phyloP scores from a whole-genome alignment of 1,140 invertebrate species.

The Platyura marginata region DNA sequence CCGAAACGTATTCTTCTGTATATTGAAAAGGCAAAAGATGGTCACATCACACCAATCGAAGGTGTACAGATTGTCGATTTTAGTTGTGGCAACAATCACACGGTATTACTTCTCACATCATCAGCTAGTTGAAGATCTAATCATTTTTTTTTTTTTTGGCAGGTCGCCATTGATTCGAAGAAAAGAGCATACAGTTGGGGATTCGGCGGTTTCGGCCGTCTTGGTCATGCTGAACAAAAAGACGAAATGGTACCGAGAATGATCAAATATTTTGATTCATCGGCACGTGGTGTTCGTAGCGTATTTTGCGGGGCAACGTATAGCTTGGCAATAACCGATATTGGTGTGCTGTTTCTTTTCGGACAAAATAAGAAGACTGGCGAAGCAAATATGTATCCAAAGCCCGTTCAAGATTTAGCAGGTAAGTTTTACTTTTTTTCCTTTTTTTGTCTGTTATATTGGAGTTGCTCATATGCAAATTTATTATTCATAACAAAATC shows the following conservation, averaged over 20 bases:
- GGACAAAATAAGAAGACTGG: slow-evolving; percentile 82
- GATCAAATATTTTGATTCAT: slow-evolving; percentile 75
- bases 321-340: slow-evolving; percentile 64
- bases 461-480: too few species aligned
- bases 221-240: slow-evolving; percentile 81
- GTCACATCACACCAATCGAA: slow-evolving; percentile 63
- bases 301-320: slow-evolving; percentile 74
- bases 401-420: slow-evolving; percentile 77
- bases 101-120: slow-evolving; percentile 31
- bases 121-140: neutral
- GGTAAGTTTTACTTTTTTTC: slow-evolving; percentile 23
- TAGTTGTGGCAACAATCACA: slow-evolving; percentile 79
- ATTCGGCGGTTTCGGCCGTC: slow-evolving; percentile 80
- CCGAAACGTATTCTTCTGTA: slow-evolving; percentile 73
- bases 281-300: slow-evolving; percentile 57
- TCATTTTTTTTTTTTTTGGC: slow-evolving; percentile 5
- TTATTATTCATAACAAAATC: too few species aligned
- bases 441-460: neutral
- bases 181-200: slow-evolving; percentile 85
- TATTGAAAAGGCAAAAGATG: slow-evolving; percentile 77
- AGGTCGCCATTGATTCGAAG: slow-evolving; percentile 72
- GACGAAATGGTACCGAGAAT: slow-evolving; percentile 80
- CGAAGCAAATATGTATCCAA: slow-evolving; percentile 93
- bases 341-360: slow-evolving; percentile 64
- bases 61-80: slow-evolving; percentile 78